Percentiles rank a stretch among this genome's conserved stretches.
phyloP scores from a whole-genome alignment of 2,797 vertebrate genomes.

The Menidia menidia region DNA sequence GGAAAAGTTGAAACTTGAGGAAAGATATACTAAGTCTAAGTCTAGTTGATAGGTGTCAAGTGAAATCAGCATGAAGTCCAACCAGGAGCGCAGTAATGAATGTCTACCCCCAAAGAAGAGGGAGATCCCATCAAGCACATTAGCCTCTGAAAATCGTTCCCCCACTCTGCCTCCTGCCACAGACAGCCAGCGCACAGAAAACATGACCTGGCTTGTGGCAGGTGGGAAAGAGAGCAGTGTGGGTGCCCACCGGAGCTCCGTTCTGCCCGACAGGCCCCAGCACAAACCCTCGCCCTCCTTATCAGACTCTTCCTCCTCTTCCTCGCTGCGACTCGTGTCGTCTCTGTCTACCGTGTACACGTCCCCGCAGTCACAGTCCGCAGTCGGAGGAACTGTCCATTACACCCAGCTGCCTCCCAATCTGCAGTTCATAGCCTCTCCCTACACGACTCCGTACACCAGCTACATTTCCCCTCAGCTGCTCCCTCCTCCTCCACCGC shows the following conservation, averaged over 20 bases:
- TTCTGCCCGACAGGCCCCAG: constrained; percentile 84
- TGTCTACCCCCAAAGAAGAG: constrained; percentile 99
- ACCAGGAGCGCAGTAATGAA: constrained; percentile 98
- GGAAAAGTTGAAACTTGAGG: constrained; percentile 26
- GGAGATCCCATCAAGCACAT: constrained; percentile 91
- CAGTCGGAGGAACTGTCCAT: constrained; percentile 86
- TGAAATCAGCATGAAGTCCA: constrained; percentile 92
- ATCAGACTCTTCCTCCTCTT: constrained; percentile 82
- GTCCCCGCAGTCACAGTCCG: constrained; percentile 86
- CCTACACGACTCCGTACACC: constrained; percentile 89
- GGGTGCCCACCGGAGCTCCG: constrained; percentile 68
- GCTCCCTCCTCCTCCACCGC: constrained; percentile 87
- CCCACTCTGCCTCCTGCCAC: constrained; percentile 79
- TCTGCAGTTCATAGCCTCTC: constrained; percentile 93
- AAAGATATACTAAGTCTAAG: constrained; percentile 43
- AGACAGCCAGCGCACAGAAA: constrained; percentile 91
- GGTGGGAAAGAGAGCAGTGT: constrained; percentile 80
- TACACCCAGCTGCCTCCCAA: constrained; percentile 92
- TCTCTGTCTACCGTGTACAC: constrained; percentile 90
- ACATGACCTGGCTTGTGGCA: constrained; percentile 91
- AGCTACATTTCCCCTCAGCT: constrained; percentile 93
- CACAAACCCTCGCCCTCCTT: constrained; percentile 88
- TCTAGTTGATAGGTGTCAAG: constrained; percentile 47
- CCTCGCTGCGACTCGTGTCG: constrained; percentile 82
- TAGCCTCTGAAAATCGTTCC: constrained; percentile 89